These are phyloP conservation scores for Zaprionus capensis DNA, from an alignment of 1,140 invertebrate species.

Conservation along the genomic window DNA sequence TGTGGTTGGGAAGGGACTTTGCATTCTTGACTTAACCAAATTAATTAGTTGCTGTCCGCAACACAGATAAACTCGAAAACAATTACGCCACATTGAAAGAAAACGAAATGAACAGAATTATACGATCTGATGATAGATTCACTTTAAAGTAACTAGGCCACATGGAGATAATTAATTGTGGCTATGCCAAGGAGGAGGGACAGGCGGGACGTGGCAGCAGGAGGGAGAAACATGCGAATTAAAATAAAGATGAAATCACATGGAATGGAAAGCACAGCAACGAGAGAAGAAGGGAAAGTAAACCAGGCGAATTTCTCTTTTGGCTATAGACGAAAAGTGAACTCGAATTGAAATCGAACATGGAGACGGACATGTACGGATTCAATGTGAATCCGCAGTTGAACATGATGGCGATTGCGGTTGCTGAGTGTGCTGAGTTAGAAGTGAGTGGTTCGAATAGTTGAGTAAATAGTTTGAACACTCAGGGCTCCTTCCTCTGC, in stretches of 20 bases:
- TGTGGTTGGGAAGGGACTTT: background rate
- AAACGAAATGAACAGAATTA: background rate
- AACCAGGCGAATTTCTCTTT: background rate
- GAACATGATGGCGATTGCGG: conserved; percentile 2
- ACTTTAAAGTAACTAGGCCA: conserved; percentile 53
- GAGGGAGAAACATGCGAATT: conserved; percentile 37
- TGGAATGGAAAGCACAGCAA: conserved; percentile 57
- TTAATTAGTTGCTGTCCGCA: conserved; percentile 11
- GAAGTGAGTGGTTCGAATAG: conserved; percentile 3
- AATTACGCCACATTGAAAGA: conserved; percentile 5
- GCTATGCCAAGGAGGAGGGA: background rate
- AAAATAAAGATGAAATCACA: conserved; percentile 71
- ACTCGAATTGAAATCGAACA: conserved; percentile 61
- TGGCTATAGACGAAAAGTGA: conserved; percentile 5
- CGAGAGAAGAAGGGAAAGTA: background rate
- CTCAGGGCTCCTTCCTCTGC: conserved; percentile 1
- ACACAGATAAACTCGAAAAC: conserved; percentile 9
- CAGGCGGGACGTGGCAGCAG: background rate
- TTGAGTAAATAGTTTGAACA: conserved; percentile 9
- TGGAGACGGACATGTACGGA: conserved; percentile 52
- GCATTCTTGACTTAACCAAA: conserved; percentile 5
- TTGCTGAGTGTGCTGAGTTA: conserved; percentile 1
- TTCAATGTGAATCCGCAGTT: conserved; percentile 24
- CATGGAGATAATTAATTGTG: conserved; percentile 22
- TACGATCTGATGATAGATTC: conserved; percentile 42